Evolutionary conservation across 2,113 vertebrate species (phyloP), one percentile per base, ranked within the genome.

Genomic region (Lipophrys pholis): DNA sequence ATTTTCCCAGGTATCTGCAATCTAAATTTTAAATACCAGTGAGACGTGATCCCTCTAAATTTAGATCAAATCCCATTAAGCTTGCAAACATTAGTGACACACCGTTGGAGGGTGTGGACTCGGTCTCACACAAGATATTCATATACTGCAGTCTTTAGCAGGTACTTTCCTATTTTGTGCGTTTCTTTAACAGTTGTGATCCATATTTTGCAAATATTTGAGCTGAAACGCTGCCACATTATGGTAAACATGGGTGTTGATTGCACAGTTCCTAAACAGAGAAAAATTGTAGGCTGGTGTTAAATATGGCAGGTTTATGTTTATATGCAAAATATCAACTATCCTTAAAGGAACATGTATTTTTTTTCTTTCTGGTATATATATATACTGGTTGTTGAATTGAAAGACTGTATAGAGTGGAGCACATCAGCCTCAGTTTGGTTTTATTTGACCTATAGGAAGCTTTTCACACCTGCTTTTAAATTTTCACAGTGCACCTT

Each of bases 1-100:
- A 92, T 95, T 95, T 93, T 81, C 86, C 62, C 73, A 93, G 86
- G 87, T 87, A 89, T 66, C 56, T 90, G 62, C 77, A 71, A 83
- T 83, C 86, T 58, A 82, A 78, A 90, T 89, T 82, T 83, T 66
- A 91, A 92, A 91, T 80, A 83, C 68, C 61, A 80, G 82, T 46
- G 40, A 81, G 86, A 85, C 87, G 56, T 58, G 87, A 91, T 84
- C 75, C 70, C 42, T 76, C 87, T 90, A 91, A 91, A 92, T 93
- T 91, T 93, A 93, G 87, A 92, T 87, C 73, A 87, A 93, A 93
- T 91, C 89, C 84, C 80, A 86, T 92, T 92, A 92, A 87, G 84
- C 86, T 78, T 81, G 83, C 76, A 83, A 83, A 89, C 84, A 80
- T 82, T 70, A 71, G 64, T 84, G 84, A 81, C 79, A 83, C 52